A percentile compares a stretch with the other conserved stretches of the same genome.
These are phyloP conservation scores for Mesitornis unicolor DNA, from an alignment of 2,113 vertebrate genomes.

Conservation along the genomic window DNA sequence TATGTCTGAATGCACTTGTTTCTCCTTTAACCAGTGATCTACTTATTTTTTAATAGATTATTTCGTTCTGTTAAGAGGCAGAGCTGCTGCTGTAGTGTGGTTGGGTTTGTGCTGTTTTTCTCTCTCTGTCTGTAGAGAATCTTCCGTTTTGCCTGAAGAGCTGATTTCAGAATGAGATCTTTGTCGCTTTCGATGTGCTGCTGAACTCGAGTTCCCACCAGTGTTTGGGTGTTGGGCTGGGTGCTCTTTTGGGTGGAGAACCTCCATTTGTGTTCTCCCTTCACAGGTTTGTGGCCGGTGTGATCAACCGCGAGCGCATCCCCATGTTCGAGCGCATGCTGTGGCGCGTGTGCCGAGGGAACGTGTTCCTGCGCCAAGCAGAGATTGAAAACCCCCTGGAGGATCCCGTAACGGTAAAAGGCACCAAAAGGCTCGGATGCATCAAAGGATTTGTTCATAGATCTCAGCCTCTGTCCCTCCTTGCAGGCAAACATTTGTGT, in stretches of 20 bases:
- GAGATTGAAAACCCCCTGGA: constrained; percentile 95
- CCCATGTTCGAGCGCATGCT: constrained; percentile 97
- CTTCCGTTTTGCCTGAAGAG: neutral
- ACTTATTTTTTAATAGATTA: fast-evolving
- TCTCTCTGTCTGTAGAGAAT: fast-evolving
- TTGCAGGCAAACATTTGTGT: fast-evolving
- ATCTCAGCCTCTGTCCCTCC: neutral
- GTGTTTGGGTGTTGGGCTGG: neutral
- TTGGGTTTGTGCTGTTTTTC: neutral
- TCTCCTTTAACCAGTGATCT: neutral
- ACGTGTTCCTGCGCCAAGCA: constrained; percentile 94
- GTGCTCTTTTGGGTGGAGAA: neutral
- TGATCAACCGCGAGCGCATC: constrained; percentile 93
- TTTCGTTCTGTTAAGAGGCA: neutral
- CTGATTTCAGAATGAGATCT: neutral
- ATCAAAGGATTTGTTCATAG: fast-evolving
- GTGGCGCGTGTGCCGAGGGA: constrained; percentile 97
- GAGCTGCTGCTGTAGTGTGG: fast-evolving
- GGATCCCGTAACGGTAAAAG: constrained; percentile 87
- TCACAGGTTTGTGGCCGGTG: constrained; percentile 92
- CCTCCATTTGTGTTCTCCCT: neutral
- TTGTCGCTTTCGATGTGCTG: fast-evolving
- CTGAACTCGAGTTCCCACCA: fast-evolving
- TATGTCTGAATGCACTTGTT: neutral
- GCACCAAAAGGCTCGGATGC: neutral